Conservation (phyloP, 2,113 vertebrate genomes). For the Syngnathus typhle region DNA sequence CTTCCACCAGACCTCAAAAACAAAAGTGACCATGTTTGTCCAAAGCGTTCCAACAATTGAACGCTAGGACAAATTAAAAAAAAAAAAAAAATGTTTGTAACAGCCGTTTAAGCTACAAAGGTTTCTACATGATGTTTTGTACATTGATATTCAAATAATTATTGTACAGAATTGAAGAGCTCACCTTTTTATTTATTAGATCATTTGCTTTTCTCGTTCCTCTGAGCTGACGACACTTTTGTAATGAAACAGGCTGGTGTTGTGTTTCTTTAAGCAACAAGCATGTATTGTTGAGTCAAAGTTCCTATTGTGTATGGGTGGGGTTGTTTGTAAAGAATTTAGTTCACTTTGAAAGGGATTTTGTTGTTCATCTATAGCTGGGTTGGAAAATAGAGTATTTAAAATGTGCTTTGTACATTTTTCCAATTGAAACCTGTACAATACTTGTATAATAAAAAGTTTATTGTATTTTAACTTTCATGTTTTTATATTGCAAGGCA, state of each 20-base stretch:
- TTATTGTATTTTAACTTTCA: conserved; percentile 50
- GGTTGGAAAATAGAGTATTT: conserved; percentile 59
- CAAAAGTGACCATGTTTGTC: conserved; percentile 49
- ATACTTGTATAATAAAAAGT: conserved; percentile 70
- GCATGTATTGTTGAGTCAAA: conserved; percentile 60
- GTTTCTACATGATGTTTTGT: conserved; percentile 69
- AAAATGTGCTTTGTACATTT: conserved; percentile 69
- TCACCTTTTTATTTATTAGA: conserved; percentile 62
- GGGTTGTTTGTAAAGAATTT: conserved; percentile 40
- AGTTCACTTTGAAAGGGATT: conserved; percentile 53
- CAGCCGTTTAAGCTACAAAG: conserved; percentile 72
- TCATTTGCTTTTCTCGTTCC: conserved; percentile 47
- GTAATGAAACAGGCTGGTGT: conserved; percentile 52
- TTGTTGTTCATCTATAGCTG: conserved; percentile 36
- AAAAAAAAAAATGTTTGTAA: conserved; percentile 65
- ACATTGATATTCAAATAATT: conserved; percentile 65
- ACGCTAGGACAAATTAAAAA: conserved; percentile 34
- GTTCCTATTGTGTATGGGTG: conserved; percentile 36
- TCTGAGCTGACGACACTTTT: conserved; percentile 59
- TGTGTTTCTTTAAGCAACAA: conserved; percentile 52
- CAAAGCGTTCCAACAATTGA: conserved; percentile 36
- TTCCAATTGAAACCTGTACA: conserved; percentile 61
- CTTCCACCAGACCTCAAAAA: conserved; percentile 48
- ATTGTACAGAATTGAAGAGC: conserved; percentile 67
- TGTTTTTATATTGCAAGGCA: background rate